phyloP scores from a whole-genome alignment of 2,888 invertebrate genomes.

The Neria commutata region DNA sequence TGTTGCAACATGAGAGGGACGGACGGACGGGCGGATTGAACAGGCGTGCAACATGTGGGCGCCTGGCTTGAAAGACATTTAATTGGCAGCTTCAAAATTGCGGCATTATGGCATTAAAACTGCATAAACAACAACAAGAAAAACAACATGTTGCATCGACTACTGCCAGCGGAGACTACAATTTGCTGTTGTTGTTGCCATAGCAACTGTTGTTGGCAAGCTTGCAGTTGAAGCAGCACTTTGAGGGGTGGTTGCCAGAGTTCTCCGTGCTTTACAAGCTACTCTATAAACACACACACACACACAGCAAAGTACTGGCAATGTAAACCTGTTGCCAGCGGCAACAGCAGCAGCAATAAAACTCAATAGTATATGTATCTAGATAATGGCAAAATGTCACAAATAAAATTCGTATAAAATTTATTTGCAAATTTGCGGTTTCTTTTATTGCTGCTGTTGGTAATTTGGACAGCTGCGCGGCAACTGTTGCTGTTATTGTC shows the following conservation, averaged over 20 bases:
- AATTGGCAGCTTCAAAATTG: too few relatives aligned
- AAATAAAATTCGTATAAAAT: too few relatives aligned
- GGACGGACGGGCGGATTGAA: not conserved
- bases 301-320: not conserved
- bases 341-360: too few relatives aligned
- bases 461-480: too few relatives aligned
- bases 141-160: slow-evolving; percentile 16
- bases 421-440: too few relatives aligned
- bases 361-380: too few relatives aligned
- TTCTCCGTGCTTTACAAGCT: not conserved
- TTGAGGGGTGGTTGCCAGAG: slow-evolving; percentile 25
- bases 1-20: not conserved
- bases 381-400: too few relatives aligned
- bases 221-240: slow-evolving; percentile 3
- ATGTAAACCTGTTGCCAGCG: too few relatives aligned
- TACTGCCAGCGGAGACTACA: not conserved
- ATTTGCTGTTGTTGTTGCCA: slow-evolving; percentile 16
- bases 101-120: too few relatives aligned
- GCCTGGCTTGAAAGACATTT: not conserved
- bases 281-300: not conserved
- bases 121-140: slow-evolving; percentile 26
- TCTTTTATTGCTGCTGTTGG: too few relatives aligned
- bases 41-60: not conserved
- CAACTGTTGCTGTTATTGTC: too few relatives aligned
- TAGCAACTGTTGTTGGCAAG: slow-evolving; percentile 22